phyloP scores from a whole-genome alignment of 2,113 vertebrate genomes.

The Irena cyanogastra region DNA sequence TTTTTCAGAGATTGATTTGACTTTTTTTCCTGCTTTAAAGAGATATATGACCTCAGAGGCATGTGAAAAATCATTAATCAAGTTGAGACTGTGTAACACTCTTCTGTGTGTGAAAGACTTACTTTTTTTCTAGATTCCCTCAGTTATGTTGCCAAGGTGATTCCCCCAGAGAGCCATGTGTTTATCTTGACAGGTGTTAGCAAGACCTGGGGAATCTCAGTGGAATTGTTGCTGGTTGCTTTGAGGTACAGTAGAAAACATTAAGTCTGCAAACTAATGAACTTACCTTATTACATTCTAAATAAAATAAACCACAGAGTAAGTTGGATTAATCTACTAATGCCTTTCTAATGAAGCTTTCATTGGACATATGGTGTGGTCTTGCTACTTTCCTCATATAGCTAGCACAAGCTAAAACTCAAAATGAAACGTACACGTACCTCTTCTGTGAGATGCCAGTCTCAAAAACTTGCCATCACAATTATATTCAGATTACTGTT shows the following conservation, averaged over 20 bases:
- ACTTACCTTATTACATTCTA: constrained; percentile 70
- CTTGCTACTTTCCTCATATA: constrained; percentile 41
- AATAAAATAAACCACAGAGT: constrained; percentile 68
- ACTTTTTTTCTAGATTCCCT: constrained; percentile 59
- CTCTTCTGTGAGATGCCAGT: not conserved
- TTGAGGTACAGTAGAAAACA: constrained; percentile 71
- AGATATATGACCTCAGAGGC: constrained; percentile 49
- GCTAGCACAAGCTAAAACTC: constrained; percentile 23
- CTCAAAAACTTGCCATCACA: not conserved
- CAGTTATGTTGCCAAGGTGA: constrained; percentile 65
- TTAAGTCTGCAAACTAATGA: constrained; percentile 72
- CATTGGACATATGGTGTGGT: constrained; percentile 68
- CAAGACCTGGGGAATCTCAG: constrained; percentile 61
- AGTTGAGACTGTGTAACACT: not conserved
- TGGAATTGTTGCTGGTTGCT: constrained; percentile 70
- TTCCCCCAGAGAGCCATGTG: constrained; percentile 68
- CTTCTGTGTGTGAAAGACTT: constrained; percentile 42
- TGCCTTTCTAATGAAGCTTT: constrained; percentile 74
- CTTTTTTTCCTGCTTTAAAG: not conserved
- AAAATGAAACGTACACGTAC: not conserved
- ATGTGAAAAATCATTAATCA: constrained; percentile 63
- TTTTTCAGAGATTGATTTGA: constrained; percentile 22
- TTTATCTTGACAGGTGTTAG: constrained; percentile 80
- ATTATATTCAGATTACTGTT: not conserved
- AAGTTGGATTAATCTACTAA: constrained; percentile 71